Base-by-base conservation (phyloP, 2,797 vertebrate species). In the Myotis daubentonii region DNA sequence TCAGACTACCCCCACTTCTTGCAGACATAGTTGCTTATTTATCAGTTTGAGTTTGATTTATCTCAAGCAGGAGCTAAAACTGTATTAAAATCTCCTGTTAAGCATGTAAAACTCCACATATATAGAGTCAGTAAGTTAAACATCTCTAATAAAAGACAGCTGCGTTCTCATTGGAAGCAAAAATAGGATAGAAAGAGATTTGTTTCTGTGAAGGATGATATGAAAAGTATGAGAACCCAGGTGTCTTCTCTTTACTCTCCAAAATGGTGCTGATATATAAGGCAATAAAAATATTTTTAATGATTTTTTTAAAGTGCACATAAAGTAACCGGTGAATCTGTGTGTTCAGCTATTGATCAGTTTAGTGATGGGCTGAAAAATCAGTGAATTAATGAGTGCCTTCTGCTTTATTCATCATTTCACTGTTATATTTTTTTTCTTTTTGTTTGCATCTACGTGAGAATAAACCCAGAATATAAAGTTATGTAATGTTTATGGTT, bases 1-100 rank as follows among this genome's bases (percentile, higher is more conserved):
- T 97, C 94, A 97, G 94, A 95, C 79, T 93, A 36, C 55, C 72
- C 92, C 78, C 20, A 82, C 94, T 91, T 94, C 94, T 60, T 78
- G 38, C 66, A 94, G 74, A 94, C 79, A 92, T 68, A 81, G 83
- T 94, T 87, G 92, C 90, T 93, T 94, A 89, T 95, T 96, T 96
- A 91, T 96, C 96, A 97, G 30, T 94, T 96, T 91, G 96, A 94
- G 68, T 94, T 95, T 97, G 97, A 97, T 97, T 97, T 97, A 97
- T 97, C 87, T 96, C 68, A 93, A 66, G 89, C 89, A 91, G 76
- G 51, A 94, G 83, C 91, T 95, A 97, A 97, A 95, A 91, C 60
- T 89, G 80, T 96, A 97, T 97, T 96, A 94, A 96, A 97, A 96
- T 96, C 55, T 94, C 89, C 92, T 87, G 93, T 97, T 96, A 96